Conservation (phyloP, 2,797 vertebrate genomes). For the Steatocranus sp. region DNA sequence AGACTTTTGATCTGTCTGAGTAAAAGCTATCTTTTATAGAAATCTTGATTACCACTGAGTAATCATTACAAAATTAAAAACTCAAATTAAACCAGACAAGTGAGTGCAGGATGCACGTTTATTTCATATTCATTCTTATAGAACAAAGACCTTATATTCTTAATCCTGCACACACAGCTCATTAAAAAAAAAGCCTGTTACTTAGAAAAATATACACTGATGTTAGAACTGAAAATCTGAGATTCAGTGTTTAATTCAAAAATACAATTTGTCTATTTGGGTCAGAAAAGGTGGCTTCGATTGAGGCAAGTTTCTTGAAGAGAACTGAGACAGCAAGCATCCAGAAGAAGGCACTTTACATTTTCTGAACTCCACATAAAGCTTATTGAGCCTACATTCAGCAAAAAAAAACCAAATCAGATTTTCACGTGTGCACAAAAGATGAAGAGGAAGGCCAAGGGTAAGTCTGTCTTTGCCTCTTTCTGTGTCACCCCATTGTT, state of each 20-base stretch:
- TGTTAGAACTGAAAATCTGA: conserved; percentile 70
- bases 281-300: conserved; percentile 57
- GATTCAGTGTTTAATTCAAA: conserved; percentile 77
- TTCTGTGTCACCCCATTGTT: not conserved
- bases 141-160: conserved; percentile 55
- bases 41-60: not conserved
- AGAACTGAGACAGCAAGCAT: conserved; percentile 38
- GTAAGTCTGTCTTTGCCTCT: conserved; percentile 11
- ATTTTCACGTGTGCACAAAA: conserved; percentile 47
- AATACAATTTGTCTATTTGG: conserved; percentile 72
- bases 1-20: conserved; percentile 28
- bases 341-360: conserved; percentile 59
- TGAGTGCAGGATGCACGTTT: conserved; percentile 61
- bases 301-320: conserved; percentile 45
- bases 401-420: conserved; percentile 8
- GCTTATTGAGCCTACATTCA: conserved; percentile 72
- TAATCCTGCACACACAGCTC: conserved; percentile 65
- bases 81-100: conserved; percentile 26
- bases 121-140: conserved; percentile 65
- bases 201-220: conserved; percentile 77
- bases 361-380: conserved; percentile 54
- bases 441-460: conserved; percentile 29
- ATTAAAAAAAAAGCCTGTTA: conserved; percentile 55
- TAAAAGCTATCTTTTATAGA: not conserved
- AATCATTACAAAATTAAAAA: not conserved